Conservation (phyloP, 2,888 invertebrate species). For the Pristionchus entomophagus region DNA sequence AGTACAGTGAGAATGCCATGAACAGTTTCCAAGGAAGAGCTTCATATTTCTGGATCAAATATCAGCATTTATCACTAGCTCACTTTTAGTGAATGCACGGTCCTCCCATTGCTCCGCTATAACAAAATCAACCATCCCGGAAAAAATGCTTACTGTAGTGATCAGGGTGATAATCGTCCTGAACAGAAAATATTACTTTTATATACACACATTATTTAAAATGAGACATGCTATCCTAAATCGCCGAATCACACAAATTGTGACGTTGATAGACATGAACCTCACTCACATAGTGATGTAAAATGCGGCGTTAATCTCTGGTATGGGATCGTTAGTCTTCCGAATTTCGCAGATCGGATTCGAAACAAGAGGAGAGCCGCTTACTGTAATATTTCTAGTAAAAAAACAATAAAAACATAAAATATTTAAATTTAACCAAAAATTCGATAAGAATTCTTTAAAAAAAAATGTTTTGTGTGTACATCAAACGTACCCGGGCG, state of each 20-base stretch:
- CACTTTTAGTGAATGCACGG: not conserved
- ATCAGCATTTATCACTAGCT: not conserved
- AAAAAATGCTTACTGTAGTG: not conserved
- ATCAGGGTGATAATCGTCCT: not conserved
- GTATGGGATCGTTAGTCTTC: not conserved
- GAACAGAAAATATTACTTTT: not conserved
- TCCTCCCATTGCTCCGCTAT: not conserved
- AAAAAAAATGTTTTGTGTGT: not conserved
- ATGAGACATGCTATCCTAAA: no score
- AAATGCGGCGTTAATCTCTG: not conserved
- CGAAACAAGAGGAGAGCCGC: no score
- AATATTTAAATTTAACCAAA: no score
- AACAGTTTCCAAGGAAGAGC: not conserved
- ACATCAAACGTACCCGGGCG: not conserved
- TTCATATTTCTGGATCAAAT: not conserved
- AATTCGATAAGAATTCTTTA: not conserved
- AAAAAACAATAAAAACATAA: no score
- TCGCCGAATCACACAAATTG: no score
- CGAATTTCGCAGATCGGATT: not conserved
- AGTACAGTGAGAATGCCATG: slow-evolving; percentile 43
- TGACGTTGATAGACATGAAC: no score
- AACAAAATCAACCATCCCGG: not conserved
- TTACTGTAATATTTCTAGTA: no score
- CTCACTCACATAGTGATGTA: slow-evolving; percentile 5
- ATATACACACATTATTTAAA: not conserved